Percentiles rank a stretch among this genome's conserved stretches.
These are phyloP conservation scores for Apodemia duryi DNA, from an alignment of 2,888 invertebrate species.

Conservation along the genomic window DNA sequence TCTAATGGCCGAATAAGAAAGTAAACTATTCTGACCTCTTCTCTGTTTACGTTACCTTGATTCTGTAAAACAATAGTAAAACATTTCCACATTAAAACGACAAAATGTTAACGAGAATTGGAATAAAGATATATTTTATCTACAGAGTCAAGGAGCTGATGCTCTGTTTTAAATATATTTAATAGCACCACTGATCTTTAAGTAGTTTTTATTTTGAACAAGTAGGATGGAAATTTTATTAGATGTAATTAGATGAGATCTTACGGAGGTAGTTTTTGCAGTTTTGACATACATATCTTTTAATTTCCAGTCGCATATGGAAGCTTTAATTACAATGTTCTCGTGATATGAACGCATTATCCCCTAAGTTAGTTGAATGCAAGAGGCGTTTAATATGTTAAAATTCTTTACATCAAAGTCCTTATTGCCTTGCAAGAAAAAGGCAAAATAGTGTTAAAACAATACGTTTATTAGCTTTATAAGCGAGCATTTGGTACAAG, in stretches of 20 bases:
- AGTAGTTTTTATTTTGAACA: background rate
- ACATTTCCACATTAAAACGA: background rate
- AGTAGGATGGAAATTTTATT: background rate
- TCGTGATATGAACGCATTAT: too few relatives aligned
- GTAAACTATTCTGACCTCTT: conserved; percentile 7
- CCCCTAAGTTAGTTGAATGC: too few relatives aligned
- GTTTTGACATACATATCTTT: too few relatives aligned
- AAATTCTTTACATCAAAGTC: too few relatives aligned
- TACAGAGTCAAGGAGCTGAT: background rate
- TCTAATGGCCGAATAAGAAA: background rate
- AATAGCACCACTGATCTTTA: background rate
- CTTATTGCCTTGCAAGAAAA: too few relatives aligned
- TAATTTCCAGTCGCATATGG: too few relatives aligned
- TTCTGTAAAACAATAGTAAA: background rate
- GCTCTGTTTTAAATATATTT: background rate
- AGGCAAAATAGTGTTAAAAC: too few relatives aligned
- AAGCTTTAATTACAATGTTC: too few relatives aligned
- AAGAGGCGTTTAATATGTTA: too few relatives aligned
- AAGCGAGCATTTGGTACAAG: too few relatives aligned
- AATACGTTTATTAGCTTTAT: too few relatives aligned
- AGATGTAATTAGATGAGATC: background rate
- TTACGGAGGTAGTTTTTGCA: background rate
- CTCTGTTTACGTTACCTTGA: conserved; percentile 1
- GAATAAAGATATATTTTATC: background rate
- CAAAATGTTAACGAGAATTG: background rate